Conservation (phyloP, 2,888 invertebrate genomes). For the Ctena decussata region DNA sequence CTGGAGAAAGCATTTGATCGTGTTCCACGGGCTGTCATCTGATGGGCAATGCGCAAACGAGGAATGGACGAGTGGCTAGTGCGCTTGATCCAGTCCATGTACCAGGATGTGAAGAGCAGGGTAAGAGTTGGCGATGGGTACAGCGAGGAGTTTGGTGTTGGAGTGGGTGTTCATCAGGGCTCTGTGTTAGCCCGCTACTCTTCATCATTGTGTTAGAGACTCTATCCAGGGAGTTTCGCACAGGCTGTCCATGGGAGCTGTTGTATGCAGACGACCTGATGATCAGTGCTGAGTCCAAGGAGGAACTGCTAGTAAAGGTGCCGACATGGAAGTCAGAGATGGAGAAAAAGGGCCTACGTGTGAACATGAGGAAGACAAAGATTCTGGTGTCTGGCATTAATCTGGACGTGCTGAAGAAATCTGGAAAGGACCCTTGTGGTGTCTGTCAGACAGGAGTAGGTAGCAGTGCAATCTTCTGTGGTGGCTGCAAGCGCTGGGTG, state of each 20-base stretch:
- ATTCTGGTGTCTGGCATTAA: not conserved
- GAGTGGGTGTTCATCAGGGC: no score
- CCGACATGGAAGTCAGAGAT: not conserved
- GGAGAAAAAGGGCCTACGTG: not conserved
- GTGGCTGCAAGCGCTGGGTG: no score
- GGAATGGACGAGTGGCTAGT: slow-evolving; percentile 26
- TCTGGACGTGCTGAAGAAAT: not conserved
- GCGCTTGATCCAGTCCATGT: slow-evolving; percentile 19
- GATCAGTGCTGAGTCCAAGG: not conserved
- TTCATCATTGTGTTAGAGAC: no score
- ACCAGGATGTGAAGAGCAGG: slow-evolving; percentile 14
- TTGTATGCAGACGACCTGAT: not conserved
- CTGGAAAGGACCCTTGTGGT: not conserved
- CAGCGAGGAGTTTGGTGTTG: slow-evolving; percentile 18
- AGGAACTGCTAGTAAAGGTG: not conserved
- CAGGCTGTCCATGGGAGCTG: not conserved
- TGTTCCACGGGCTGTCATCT: not conserved
- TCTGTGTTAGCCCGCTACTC: no score
- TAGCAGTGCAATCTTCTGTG: not conserved
- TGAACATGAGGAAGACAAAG: not conserved
- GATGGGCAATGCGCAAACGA: not conserved
- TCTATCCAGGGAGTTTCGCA: not conserved
- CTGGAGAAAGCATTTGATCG: not conserved
- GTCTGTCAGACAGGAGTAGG: not conserved
- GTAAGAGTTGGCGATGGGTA: slow-evolving; percentile 16